Evolutionary conservation across 2,797 vertebrate genomes (phyloP), one percentile per base, ranked within the genome.

Genomic region (Gymnothorax javanicus): DNA sequence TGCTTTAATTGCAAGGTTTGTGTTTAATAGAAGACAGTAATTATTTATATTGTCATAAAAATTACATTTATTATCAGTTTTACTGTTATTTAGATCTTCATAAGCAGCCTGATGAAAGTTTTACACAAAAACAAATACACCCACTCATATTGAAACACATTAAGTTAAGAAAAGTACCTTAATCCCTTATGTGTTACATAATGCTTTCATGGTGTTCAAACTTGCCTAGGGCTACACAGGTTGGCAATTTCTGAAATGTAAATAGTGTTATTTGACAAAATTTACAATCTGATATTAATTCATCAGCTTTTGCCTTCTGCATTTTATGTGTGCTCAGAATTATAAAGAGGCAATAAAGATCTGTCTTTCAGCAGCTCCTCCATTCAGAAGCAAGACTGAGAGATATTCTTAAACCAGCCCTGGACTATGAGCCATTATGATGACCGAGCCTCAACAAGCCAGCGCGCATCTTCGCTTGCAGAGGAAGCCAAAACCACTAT

Each of bases 391-490:
- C 84, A 90, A 89, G 69, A 69, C 83, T 92, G 92, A 89, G 91
- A 94, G 94, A 94, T 94, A 95, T 95, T 95, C 93, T 94, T 94
- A 94, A 94, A 92, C 93, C 89, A 92, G 91, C 89, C 89, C 92
- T 69, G 91, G 91, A 96, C 94, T 95, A 94, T 95, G 87, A 86
- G 90, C 23, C 86, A 90, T 62, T 62, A 89, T 95, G 95, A 96
- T 96, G 96, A 96, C 96, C 95, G 94, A 94, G 89, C 86, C 89
- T 58, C 71, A 87, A 93, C 57, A 83, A 90, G 88, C 83, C 87
- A 89, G 90, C 88, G 69, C 86, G 85, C 87, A 88, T 92, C 89
- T 88, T 90, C 0, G 11, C 11, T 58, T 58, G 20, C 17, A 73
- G 60, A 52, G 27, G 23, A 82, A 81, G 71, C 69, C 88, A 89